Percentiles rank a stretch among this genome's conserved stretches.
Evolutionary conservation across 1,140 invertebrate species (phyloP).

Genomic region (Ostrea denselamellosa): DNA sequence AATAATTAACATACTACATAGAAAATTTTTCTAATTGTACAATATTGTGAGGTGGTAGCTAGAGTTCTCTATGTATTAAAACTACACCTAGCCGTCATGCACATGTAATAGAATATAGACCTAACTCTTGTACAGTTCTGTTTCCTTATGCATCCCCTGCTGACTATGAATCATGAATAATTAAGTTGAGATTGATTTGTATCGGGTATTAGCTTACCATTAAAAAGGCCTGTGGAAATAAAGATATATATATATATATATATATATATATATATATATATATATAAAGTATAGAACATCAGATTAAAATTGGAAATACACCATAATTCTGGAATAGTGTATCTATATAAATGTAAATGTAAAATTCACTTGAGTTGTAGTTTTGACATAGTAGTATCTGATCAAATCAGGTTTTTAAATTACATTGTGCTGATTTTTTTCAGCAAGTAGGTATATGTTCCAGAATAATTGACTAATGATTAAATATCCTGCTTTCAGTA

Average conservation of each 20-base stretch:
- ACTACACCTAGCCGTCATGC: neutral
- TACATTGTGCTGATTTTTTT: neutral
- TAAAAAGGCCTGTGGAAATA: no score
- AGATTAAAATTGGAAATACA: neutral
- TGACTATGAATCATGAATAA: constrained; percentile 11
- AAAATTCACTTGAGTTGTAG: neutral
- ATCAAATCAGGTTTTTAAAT: neutral
- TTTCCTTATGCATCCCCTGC: neutral
- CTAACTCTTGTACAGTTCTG: neutral
- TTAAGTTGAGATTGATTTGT: neutral
- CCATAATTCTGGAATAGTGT: neutral
- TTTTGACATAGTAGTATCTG: no score
- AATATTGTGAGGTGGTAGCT: neutral
- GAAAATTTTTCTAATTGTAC: neutral
- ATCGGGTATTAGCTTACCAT: neutral
- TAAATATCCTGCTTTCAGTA: neutral
- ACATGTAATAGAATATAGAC: neutral
- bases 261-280: neutral
- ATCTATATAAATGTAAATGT: neutral
- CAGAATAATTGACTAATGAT: neutral
- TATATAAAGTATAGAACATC: neutral
- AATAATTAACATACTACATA: no score
- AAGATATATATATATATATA: neutral
- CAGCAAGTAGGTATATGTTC: neutral
- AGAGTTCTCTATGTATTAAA: neutral